Evolutionary conservation across 2,888 invertebrate genomes (phyloP), one percentile per base, ranked within the genome.

Genomic region (Buathra laborator): DNA sequence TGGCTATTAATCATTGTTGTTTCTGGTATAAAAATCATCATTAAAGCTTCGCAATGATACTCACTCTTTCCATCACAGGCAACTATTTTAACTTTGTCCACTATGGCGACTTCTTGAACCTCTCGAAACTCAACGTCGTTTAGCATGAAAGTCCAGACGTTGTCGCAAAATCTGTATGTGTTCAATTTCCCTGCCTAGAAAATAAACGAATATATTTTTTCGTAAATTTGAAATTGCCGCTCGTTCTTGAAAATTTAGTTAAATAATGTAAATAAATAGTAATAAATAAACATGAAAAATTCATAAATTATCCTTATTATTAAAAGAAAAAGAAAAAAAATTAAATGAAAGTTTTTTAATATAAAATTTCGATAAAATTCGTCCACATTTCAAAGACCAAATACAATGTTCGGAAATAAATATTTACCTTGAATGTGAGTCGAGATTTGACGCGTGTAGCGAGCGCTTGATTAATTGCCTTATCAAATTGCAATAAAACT

Each of bases 91-190:
- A 99, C 98, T 95, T 98, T 98, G 92, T 98, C 98, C 71, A 98
- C 98, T 94, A 97, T 97, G 12, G 97, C 97, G 86, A 98, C 96
- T 93, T 99, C 98, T 92, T 98, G 98, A 0, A 98, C 97, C 94
- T 99, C 99, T 89, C 98, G 95, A 93, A 99, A 99, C 94, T 99
- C 99, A 9, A 99, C 99, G 94, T 99, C 98, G 92, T 99, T 99
- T 90, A 99, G 95, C 96, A 99, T 98, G 92, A 99, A 98, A 6
- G 99, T 99, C 99, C 99, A 99, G 1, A 99, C 99, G 95, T 99
- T 99, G 95, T 99, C 99, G 95, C 99, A 99, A 95, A 99, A 99
- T 92, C 99, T 97, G 95, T 95, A 97, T 0, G 97, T 97, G 90
- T 97, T 97, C 88, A 97, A 94, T 95, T 97, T 97, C 76, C 97